These are phyloP conservation scores for Hestina assimilis DNA, from an alignment of 1,140 invertebrate species.

Conservation along the genomic window DNA sequence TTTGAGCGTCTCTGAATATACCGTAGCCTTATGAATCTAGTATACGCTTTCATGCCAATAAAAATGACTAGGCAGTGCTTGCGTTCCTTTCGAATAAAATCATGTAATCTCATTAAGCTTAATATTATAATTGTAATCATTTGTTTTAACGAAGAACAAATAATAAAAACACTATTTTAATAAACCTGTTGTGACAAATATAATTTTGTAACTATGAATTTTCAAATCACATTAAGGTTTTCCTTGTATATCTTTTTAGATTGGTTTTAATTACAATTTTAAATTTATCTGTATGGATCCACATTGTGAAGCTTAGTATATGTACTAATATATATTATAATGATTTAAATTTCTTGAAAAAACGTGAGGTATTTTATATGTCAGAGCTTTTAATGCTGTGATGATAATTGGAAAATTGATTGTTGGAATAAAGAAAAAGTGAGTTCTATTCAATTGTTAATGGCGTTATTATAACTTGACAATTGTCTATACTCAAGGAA, in stretches of 20 bases:
- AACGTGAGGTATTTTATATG: background rate
- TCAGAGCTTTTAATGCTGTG: slow-evolving; percentile 9
- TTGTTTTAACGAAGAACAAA: slow-evolving; percentile 2
- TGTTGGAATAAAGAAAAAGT: background rate
- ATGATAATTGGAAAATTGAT: background rate
- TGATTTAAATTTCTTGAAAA: too few relatives aligned
- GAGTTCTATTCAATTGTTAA: background rate
- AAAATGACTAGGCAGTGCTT: background rate
- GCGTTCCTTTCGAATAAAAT: background rate
- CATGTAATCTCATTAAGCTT: slow-evolving; percentile 9
- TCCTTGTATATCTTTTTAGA: slow-evolving; percentile 1
- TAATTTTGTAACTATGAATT: slow-evolving; percentile 12
- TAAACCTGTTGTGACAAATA: slow-evolving; percentile 9
- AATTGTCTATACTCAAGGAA: background rate
- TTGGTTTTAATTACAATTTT: background rate
- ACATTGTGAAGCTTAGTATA: background rate
- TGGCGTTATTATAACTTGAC: background rate
- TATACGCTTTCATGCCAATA: slow-evolving; percentile 13
- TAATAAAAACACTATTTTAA: slow-evolving; percentile 8
- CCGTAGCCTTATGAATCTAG: slow-evolving; percentile 17
- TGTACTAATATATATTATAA: too few relatives aligned
- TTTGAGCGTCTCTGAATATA: background rate
- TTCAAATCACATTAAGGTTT: slow-evolving; percentile 6
- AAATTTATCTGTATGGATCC: background rate
- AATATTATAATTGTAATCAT: background rate